Base-by-base conservation (phyloP, 1,140 invertebrate species). In the Linepithema humile region DNA sequence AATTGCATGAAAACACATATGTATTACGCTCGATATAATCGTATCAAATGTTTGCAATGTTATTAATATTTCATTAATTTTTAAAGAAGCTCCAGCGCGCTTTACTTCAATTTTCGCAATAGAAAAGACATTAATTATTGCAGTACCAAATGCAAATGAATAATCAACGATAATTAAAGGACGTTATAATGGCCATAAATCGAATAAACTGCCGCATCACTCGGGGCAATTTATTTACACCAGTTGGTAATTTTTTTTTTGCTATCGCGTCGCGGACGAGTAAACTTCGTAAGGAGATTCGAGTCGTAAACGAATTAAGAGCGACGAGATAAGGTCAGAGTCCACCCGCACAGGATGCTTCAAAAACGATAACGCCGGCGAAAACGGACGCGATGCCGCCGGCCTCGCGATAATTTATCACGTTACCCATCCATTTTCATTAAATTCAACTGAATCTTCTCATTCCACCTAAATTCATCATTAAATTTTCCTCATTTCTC, bases 231-330 rank as follows among this genome's bases (percentile, higher is more conserved):
- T 80, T 70, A 80, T 80, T 69, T 55, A 57, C 64, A 48, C 35
- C 38, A 80, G 35, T 80, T 57, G 43, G 35, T 32, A 55, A 43
- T 55, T 80, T 70, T 29, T 70, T 70, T 57, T 64, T 59, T 32
- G 32, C 48, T 53, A 10, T 7, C 55, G 10, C 15, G 17, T 38
- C 45, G 50, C 48, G 17, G 3, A 32, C n/a, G 57, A 12, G 23
- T 45, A 70, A 78, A 69, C 75, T 78, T 65, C 48, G 38, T 70
- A 69, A 80, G 17, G 12, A 69, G 75, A 78, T 70, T 80, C 50
- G 48, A 65, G 29, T 35, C 64, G 35, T 80, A 80, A 80, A 26
- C 35, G 75, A 80, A 69, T 80, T 80, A 80, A 80, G 23, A 40
- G 64, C 48, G 7, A 29, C 50, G 48, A 70, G 75, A 80, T 80